Conservation (phyloP, 2,888 invertebrate species). For the Cordilura impudica region DNA sequence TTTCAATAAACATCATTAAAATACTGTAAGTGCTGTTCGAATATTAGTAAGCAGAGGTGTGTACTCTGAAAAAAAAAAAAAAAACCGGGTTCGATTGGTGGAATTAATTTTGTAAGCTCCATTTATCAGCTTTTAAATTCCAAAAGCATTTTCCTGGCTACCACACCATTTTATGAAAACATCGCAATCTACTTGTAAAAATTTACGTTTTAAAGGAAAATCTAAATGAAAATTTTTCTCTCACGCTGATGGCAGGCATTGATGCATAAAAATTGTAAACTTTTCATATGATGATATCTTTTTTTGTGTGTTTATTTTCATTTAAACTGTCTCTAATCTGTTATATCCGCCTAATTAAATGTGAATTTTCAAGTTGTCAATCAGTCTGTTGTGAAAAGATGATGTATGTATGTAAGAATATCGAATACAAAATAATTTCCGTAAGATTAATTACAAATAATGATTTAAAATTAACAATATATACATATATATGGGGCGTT, state of each 20-base stretch:
- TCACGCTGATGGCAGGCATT: neutral
- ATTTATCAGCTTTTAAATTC: too few relatives aligned
- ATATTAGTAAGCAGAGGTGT: too few relatives aligned
- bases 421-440: constrained; percentile 10
- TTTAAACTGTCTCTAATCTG: constrained; percentile 10
- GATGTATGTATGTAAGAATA: neutral
- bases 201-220: neutral
- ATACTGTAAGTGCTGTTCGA: too few relatives aligned
- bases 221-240: neutral
- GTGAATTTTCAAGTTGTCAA: neutral
- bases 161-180: too few relatives aligned
- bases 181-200: neutral
- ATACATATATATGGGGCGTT: too few relatives aligned
- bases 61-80: too few relatives aligned
- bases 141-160: too few relatives aligned
- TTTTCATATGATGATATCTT: too few relatives aligned
- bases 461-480: neutral
- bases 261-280: constrained; percentile 31
- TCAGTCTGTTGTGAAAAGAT: neutral
- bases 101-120: too few relatives aligned
- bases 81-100: too few relatives aligned
- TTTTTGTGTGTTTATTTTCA: neutral
- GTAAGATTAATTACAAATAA: constrained; percentile 3
- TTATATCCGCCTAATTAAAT: constrained; percentile 27
- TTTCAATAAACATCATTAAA: too few relatives aligned